Evolutionary conservation across 2,888 invertebrate genomes (phyloP).

Genomic region (Ophion costatus): DNA sequence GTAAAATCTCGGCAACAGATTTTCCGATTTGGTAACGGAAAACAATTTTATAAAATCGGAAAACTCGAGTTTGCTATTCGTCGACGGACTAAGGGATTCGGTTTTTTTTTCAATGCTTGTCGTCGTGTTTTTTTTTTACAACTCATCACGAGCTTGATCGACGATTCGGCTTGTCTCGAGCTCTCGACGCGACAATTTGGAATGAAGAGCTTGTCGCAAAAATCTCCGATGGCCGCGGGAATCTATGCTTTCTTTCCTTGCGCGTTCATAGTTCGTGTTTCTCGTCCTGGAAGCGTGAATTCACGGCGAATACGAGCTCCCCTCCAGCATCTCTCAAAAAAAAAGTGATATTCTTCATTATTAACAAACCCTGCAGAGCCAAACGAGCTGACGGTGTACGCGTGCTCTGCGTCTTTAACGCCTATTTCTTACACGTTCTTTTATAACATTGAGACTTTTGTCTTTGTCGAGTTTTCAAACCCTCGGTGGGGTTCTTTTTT

Average conservation of each 20-base stretch:
- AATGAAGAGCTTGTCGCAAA: slow-evolving; percentile 23
- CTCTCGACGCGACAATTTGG: not conserved
- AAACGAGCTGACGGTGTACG: slow-evolving; percentile 51
- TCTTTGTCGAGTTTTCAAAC: slow-evolving; percentile 42
- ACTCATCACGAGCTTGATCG: slow-evolving; percentile 2
- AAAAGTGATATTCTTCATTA: slow-evolving; percentile 75
- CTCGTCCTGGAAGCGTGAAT: slow-evolving; percentile 19
- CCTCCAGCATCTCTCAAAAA: slow-evolving; percentile 71
- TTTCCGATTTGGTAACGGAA: slow-evolving; percentile 36
- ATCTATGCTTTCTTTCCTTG: slow-evolving; percentile 35
- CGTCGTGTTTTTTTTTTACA: slow-evolving; percentile 17
- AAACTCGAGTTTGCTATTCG: slow-evolving; percentile 28
- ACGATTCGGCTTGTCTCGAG: not conserved
- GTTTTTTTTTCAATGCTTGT: not conserved
- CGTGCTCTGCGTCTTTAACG: slow-evolving; percentile 60
- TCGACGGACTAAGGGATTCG: slow-evolving; percentile 8
- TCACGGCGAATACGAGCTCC: slow-evolving; percentile 48
- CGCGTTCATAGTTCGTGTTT: slow-evolving; percentile 44
- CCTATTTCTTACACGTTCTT: slow-evolving; percentile 48
- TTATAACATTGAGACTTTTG: slow-evolving; percentile 44
- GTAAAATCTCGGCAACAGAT: slow-evolving; percentile 22
- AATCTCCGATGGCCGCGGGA: slow-evolving; percentile 30
- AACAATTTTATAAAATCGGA: slow-evolving; percentile 42
- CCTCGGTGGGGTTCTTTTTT: slow-evolving; percentile 12
- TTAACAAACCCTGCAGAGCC: slow-evolving; percentile 74